These are phyloP conservation scores for Bombylius major DNA, from an alignment of 2,888 invertebrate species.

Conservation along the genomic window DNA sequence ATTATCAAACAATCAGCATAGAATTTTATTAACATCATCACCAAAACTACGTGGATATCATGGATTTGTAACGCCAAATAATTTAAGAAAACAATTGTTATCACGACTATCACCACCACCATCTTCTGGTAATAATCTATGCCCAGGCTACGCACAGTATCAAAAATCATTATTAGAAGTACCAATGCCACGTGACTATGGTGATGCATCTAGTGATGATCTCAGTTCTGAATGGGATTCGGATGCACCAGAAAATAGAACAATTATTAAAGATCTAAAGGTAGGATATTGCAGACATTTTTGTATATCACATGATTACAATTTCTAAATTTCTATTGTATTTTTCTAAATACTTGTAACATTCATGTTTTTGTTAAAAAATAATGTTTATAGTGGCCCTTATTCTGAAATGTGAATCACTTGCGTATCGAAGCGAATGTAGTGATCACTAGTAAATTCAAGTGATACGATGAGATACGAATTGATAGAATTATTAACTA, in stretches of 20 bases:
- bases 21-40: background rate
- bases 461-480: too few relatives aligned
- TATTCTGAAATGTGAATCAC: too few relatives aligned
- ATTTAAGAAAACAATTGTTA: constrained; percentile 36
- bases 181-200: constrained; percentile 65
- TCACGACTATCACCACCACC: constrained; percentile 41
- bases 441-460: too few relatives aligned
- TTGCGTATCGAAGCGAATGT: too few relatives aligned
- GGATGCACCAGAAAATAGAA: constrained; percentile 47
- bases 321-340: background rate
- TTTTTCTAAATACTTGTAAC: background rate
- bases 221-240: constrained; percentile 88
- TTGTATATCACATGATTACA: background rate
- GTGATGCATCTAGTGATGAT: constrained; percentile 83
- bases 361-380: too few relatives aligned
- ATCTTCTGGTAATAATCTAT: constrained; percentile 27
- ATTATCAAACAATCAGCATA: background rate
- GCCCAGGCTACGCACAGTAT: constrained; percentile 67
- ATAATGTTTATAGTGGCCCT: too few relatives aligned
- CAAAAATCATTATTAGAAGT: constrained; percentile 63
- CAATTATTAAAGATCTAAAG: constrained; percentile 9
- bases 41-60: constrained; percentile 2
- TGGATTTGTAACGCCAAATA: constrained; percentile 26
- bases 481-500: too few relatives aligned
- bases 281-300: background rate